Percentiles rank a stretch among this genome's conserved stretches.
Conservation (phyloP, 2,888 invertebrate genomes). For the Crepidodera aurea region DNA sequence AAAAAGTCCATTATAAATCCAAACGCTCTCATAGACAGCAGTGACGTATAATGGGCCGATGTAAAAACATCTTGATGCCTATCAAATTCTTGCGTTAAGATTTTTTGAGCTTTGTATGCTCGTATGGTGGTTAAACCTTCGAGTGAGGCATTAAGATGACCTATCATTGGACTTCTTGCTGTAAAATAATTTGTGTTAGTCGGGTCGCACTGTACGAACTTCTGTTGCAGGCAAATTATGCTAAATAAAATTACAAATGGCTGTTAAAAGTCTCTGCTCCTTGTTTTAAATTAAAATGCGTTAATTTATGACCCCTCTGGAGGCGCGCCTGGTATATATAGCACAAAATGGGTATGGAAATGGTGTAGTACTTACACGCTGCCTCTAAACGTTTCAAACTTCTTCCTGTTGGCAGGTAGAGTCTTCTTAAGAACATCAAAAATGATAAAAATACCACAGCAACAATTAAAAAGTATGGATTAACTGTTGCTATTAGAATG, state of each 20-base stretch:
- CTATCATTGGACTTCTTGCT: slow-evolving; percentile 58
- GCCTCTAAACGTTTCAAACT: slow-evolving; percentile 53
- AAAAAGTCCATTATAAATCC: slow-evolving; percentile 53
- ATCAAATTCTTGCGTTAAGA: slow-evolving; percentile 56
- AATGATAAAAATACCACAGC: slow-evolving; percentile 42
- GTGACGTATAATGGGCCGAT: slow-evolving; percentile 53
- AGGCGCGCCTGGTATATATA: too few relatives aligned
- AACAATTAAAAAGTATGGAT: slow-evolving; percentile 45
- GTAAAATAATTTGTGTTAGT: slow-evolving; percentile 45
- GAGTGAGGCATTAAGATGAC: slow-evolving; percentile 57
- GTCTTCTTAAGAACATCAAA: slow-evolving; percentile 42
- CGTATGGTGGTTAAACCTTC: slow-evolving; percentile 58
- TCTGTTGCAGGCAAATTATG: too few relatives aligned
- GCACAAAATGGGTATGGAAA: too few relatives aligned
- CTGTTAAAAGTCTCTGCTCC: too few relatives aligned
- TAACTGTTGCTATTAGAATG: slow-evolving; percentile 42
- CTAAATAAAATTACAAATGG: too few relatives aligned
- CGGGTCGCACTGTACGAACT: too few relatives aligned
- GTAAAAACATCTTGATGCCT: slow-evolving; percentile 56
- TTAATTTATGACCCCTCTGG: too few relatives aligned
- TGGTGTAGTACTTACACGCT: slow-evolving; percentile 51
- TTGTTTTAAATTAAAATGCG: too few relatives aligned
- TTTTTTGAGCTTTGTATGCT: slow-evolving; percentile 54
- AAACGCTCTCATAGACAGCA: slow-evolving; percentile 53
- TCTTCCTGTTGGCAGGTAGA: slow-evolving; percentile 50